Conservation (phyloP, 2,888 invertebrate species). For the Leucophenga montana region DNA sequence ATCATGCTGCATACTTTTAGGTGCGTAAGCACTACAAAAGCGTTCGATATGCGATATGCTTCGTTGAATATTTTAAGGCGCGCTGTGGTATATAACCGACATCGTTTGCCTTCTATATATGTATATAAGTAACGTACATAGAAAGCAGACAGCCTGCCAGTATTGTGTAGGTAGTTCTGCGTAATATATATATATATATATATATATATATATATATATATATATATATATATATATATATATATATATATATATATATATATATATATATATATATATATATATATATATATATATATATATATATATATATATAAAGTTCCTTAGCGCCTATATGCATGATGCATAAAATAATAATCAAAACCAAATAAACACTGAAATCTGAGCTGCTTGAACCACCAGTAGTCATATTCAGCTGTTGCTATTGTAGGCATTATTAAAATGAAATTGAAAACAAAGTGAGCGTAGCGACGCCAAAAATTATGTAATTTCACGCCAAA, state of each 20-base stretch:
- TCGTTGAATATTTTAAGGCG: background rate
- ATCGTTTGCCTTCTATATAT: background rate
- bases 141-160: too few relatives aligned
- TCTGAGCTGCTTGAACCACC: constrained; percentile 46
- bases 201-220: too few relatives aligned
- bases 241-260: too few relatives aligned
- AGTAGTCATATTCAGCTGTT: background rate
- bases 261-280: too few relatives aligned
- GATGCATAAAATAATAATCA: constrained; percentile 66
- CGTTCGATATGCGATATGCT: constrained; percentile 5
- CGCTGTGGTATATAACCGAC: background rate
- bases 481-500: constrained; percentile 56
- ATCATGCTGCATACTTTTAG: constrained; percentile 60
- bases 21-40: constrained; percentile 50
- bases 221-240: too few relatives aligned
- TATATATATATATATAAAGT: background rate
- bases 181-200: too few relatives aligned
- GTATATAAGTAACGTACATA: background rate
- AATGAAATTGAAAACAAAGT: constrained; percentile 57
- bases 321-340: constrained; percentile 31
- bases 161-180: too few relatives aligned
- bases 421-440: constrained; percentile 52
- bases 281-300: background rate
- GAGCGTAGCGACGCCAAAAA: constrained; percentile 38
- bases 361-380: constrained; percentile 64